A percentile compares a stretch with the other conserved stretches of the same genome.
Conservation (phyloP, 2,113 vertebrate genomes). For the Balaeniceps rex region DNA sequence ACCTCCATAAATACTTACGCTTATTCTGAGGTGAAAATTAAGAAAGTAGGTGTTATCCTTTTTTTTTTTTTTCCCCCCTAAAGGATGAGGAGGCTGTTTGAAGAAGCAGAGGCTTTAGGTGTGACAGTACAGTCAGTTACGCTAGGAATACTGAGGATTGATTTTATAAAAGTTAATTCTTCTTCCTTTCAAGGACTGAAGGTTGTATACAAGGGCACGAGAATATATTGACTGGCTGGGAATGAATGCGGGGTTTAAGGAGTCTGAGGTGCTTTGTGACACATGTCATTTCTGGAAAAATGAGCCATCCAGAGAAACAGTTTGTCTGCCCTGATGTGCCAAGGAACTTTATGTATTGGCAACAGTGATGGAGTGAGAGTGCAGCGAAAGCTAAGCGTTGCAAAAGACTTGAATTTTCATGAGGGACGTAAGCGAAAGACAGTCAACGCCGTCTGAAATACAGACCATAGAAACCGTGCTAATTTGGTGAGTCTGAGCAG, state of each 20-base stretch:
- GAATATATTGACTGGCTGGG: conserved; percentile 63
- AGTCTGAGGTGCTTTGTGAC: conserved; percentile 67
- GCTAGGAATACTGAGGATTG: conserved; percentile 14
- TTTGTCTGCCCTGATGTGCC: conserved; percentile 66
- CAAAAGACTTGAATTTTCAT: conserved; percentile 47
- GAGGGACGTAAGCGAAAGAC: conserved; percentile 8
- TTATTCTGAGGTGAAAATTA: conserved; percentile 39
- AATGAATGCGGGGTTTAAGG: conserved; percentile 64
- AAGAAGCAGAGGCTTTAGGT: conserved; percentile 30
- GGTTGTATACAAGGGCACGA: conserved; percentile 60
- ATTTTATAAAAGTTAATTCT: conserved; percentile 62
- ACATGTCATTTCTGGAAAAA: conserved; percentile 76
- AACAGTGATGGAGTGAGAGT: conserved; percentile 60
- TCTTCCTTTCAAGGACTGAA: conserved; percentile 61
- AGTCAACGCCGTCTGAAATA: background rate
- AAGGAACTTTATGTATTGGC: conserved; percentile 56
- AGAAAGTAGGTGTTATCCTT: conserved; percentile 4
- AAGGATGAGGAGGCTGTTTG: conserved; percentile 33
- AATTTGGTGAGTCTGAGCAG: background rate
- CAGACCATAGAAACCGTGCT: background rate
- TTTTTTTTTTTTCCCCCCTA: background rate
- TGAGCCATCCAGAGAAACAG: conserved; percentile 65
- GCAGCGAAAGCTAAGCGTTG: conserved; percentile 28
- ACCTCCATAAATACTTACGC: background rate
- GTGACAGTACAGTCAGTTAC: conserved; percentile 18